Evolutionary conservation across 2,113 vertebrate species (phyloP), one percentile per base, ranked within the genome.

Genomic region (Cyprinodon brontotheroides): DNA sequence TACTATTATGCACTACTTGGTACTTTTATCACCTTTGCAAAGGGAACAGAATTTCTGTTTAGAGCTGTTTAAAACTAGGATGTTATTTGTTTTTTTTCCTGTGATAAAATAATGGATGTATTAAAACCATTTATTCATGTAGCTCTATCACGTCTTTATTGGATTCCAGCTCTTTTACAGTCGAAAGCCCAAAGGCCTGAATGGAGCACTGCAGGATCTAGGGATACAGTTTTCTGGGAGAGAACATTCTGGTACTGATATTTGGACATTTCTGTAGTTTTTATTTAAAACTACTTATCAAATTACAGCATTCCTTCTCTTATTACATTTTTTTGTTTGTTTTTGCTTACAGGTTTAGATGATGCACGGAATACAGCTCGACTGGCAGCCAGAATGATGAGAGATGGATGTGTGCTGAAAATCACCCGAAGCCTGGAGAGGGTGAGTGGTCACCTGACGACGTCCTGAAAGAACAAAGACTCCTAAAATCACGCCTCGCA

Each of bases 341-440:
- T 57, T 57, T 57, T n/a, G 8, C n/a, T n/a, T 57, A 68, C 73
- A 99, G 98, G 98, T 43, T 75, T 99, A 89, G 96, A 99, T 83
- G 97, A 99, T 78, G 94, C 97, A 74, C 92, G 96, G 67, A 99
- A 99, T 41, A 99, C 98, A 43, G 97, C 97, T 68, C 81, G 81
- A 62, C 93, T 99, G 72, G 96, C 97, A 20, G 96, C 94, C 91
- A 95, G 93, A 85, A 95, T 99, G 96, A 96, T 96, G 81, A 92
- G 86, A 61, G 97, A 99, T 47, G 96, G 97, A n/a, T 98, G 97
- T 84, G 76, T 95, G 68, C 94, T 99, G 91, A 96, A 93, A 92
- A 87, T 96, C 71, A 99, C 97, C 0, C 96, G 95, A 80, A 95
- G 91, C 61, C 91, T 96, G 72, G 92, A 94, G 74, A 92, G 95